Evolutionary conservation across 2,113 vertebrate genomes (phyloP), one percentile per base, ranked within the genome.

Genomic region (Taxidea taxus): DNA sequence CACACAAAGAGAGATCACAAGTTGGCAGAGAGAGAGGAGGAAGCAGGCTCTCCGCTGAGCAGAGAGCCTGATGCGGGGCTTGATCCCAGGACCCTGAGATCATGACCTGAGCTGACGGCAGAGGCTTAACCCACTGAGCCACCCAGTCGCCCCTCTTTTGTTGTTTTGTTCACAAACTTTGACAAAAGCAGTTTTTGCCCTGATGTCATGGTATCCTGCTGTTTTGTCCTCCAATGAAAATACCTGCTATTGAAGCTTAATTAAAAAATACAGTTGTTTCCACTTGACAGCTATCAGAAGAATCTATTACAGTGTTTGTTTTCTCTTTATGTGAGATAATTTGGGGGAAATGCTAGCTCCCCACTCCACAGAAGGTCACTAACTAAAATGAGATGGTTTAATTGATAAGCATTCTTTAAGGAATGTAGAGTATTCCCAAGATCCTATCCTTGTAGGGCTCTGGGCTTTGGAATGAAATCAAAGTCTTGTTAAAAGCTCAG

Each of bases 391-490:
- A 98, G 98, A 98, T 97, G 97, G 96, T 96, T 96, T 96, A 92
- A 94, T 96, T 93, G 98, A 98, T 98, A 98, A 97, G 85, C 90
- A 97, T 87, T 96, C 91, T 96, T 96, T 94, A 91, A 94, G 97
- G 97, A 97, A 98, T 97, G 97, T 94, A 72, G 95, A 97, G 47
- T 97, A 96, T 97, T 98, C 97, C 97, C 97, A 97, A 97, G 97
- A 98, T 97, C 68, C 97, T 97, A 97, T 98, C 96, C 97, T 97
- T 95, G 90, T 62, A 95, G 97, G 94, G 94, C 95, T 98, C 94
- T 94, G 92, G 95, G 96, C 94, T 97, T 98, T 97, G 97, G 98
- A 97, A 97, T 42, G 82, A 98, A 97, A 98, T 98, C 97, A 98
- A 98, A 98, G 97, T 94, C 90, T 93, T 95, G 81, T 98, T 97